Evolutionary conservation across 1,140 invertebrate genomes (phyloP), one percentile per base, ranked within the genome.

Genomic region (Luehdorfia chinensis): DNA sequence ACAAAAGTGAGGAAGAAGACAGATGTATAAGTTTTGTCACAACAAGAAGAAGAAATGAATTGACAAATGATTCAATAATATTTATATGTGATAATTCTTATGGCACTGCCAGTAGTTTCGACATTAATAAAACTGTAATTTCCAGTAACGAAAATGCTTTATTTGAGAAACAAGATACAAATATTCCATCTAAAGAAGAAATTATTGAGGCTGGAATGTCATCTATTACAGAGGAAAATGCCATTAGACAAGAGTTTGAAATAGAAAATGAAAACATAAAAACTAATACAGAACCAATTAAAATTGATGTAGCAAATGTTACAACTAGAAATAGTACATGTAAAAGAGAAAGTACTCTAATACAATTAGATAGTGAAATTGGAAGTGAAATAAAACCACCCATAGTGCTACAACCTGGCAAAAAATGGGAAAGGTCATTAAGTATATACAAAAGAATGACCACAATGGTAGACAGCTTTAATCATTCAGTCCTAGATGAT

Each of bases 361-460:
- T 4, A 12, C 6, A 2, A 31, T 2, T 2, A 31, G 13, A 19
- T 2, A n/a, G 12, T 25, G 50, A 51, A 34, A 46, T 11, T 14
- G 32, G 8, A 34, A 23, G 9, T 54, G 60, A 61, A 9, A 0
- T 28, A n/a, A 74, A 70, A 62, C 66, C 59, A 50, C 52, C 45
- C 8, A 81, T 85, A 53, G 68, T 83, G 3, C 47, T 85, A 4
- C 71, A 78, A 31, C 84, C 86, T 12, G 86, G 84, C 1, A 87
- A 87, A 47, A 75, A 78, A 67, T 87, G 83, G 83, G 80, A 84
- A 45, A 73, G 84, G 46, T 87, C 81, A 3, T 50, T 87, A 11
- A 87, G 78, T 51, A 87, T 87, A 32, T 78, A 80, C 32, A 74
- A 69, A 66, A 75, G 80, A 62, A 74, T 85, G 61, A 84, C 74